A percentile compares a stretch with the other conserved stretches of the same genome.
phyloP scores from a whole-genome alignment of 2,797 vertebrate genomes.

The Lithobates pipiens region DNA sequence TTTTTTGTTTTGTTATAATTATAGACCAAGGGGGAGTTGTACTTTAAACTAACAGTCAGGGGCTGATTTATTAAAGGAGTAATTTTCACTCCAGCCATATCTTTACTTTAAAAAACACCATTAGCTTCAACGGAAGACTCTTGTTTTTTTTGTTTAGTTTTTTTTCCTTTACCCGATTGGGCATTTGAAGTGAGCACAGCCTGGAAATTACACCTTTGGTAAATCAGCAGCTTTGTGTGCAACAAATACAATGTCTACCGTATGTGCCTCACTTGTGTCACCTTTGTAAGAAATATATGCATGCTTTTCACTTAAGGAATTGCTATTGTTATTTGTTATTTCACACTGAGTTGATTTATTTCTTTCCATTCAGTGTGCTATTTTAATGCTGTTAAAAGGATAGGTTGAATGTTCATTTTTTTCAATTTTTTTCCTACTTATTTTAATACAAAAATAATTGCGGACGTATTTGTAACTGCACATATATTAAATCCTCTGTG shows the following conservation, averaged over 20 bases:
- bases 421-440: background rate
- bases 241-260: background rate
- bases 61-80: background rate
- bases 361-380: background rate
- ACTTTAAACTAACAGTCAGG: background rate
- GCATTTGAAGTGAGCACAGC: background rate
- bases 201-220: background rate
- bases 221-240: background rate
- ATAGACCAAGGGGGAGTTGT: background rate
- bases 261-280: background rate
- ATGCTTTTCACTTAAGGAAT: background rate
- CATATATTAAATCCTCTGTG: background rate
- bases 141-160: no score
- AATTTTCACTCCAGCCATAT: background rate
- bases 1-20: background rate
- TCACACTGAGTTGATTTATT: background rate
- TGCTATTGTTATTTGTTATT: constrained; percentile 2
- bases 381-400: background rate
- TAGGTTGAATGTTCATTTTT: background rate
- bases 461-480: background rate
- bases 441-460: constrained; percentile 11
- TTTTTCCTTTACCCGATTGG: background rate
- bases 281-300: background rate
- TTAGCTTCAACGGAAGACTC: no score
- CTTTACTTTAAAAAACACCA: no score